Percentiles rank a stretch among this genome's conserved stretches.
Evolutionary conservation across 2,797 vertebrate species (phyloP).

Genomic region (Premnoplex brunnescens): DNA sequence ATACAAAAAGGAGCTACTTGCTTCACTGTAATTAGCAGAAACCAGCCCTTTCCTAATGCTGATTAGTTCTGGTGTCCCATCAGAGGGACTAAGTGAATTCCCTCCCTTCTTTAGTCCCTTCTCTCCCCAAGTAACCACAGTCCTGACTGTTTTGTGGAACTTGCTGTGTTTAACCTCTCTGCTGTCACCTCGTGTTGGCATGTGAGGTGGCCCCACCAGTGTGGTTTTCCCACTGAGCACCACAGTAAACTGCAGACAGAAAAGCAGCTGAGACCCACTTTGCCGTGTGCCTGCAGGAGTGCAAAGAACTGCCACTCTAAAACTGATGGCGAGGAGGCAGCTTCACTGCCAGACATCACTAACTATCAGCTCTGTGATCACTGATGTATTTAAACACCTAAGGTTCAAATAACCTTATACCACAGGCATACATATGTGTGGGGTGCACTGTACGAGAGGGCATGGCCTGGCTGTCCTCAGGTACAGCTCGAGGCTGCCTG

Average conservation of each 20-base stretch:
- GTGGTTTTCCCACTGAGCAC: not conserved
- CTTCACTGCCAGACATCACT: not conserved
- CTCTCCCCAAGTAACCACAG: not conserved
- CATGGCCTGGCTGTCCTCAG: not conserved
- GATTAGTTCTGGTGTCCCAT: not conserved
- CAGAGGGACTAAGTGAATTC: not conserved
- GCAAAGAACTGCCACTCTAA: not conserved
- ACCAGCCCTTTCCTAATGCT: not conserved
- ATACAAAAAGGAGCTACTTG: not conserved
- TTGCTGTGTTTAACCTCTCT: not conserved
- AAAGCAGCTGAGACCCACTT: not conserved
- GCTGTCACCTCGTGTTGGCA: not conserved
- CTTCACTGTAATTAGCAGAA: not conserved
- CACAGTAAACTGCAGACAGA: not conserved
- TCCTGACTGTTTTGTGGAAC: not conserved
- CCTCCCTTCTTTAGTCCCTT: not conserved
- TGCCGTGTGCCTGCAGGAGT: not conserved
- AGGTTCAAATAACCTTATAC: not conserved
- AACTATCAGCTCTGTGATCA: not conserved
- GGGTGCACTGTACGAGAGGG: not conserved
- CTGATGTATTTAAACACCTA: not conserved
- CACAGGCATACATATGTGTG: fast-evolving
- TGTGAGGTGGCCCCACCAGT: not conserved
- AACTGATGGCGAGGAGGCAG: not conserved
- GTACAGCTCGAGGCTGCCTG: not conserved